Base-by-base conservation (phyloP, 2,797 vertebrate species). In the Numenius phaeopus region DNA sequence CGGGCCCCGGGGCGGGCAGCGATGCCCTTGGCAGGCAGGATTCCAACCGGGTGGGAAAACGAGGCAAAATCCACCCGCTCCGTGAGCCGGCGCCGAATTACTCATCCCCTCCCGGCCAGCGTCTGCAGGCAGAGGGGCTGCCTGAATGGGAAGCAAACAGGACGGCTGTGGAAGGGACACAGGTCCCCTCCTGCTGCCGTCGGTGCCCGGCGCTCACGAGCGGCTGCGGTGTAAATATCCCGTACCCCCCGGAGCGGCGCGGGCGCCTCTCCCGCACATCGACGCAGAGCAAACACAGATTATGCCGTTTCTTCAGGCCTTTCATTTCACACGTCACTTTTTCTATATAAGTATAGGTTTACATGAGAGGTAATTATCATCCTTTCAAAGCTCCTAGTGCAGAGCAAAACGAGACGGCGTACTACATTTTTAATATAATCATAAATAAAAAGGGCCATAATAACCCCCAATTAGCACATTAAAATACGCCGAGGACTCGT, bases 391-490 rank as follows among this genome's bases (percentile, higher is more conserved):
- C 94, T 95, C 94, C 90, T 97, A 92, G 94, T 69, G 95, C 90
- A 83, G 87, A 87, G 96, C 90, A 97, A 98, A 96, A 93, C 42
- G 87, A 94, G 95, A 98, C 10, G 80, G 97, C 96, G 97, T 89
- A 96, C 95, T 88, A 89, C 94, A 96, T 97, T 94, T 90, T 94
- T 95, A 94, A 97, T 96, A 97, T 97, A 90, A 97, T 95, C 90
- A 81, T 98, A 98, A 98, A 98, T 98, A 98, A 98, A 98, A 97
- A 89, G 96, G 97, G 97, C 96, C 83, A 11, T 97, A 97, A 98
- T 98, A 98, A 98, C 97, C 97, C 89, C 96, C 97, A 98, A 98
- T 98, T 98, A 98, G 94, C 98, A 89, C 97, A 97, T 98, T 96
- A 98, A 97, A 97, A 96, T 64, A 94, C 69, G 73, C 87, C 21